Conservation (phyloP, 2,888 invertebrate species). For the Teleogryllus oceanicus region DNA sequence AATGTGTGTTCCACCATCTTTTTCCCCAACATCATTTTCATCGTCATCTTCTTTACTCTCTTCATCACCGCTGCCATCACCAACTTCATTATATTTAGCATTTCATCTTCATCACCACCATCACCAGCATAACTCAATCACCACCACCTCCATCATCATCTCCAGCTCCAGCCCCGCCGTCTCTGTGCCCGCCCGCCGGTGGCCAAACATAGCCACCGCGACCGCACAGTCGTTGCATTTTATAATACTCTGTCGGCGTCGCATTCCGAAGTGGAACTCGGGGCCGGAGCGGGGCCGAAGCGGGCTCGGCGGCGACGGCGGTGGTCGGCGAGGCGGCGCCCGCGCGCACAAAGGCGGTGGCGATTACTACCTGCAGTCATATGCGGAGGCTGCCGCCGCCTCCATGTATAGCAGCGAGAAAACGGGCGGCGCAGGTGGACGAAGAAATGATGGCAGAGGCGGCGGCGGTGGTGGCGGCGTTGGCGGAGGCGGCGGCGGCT, state of each 20-base stretch:
- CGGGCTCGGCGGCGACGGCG: background rate
- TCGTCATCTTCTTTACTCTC: no score
- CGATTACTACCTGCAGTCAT: background rate
- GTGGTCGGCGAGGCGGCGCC: constrained; percentile 3
- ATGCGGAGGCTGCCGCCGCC: background rate
- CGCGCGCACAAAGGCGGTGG: background rate
- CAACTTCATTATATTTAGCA: no score
- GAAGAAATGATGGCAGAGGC: background rate
- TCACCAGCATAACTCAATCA: no score
- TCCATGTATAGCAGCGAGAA: constrained; percentile 18
- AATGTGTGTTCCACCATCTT: no score
- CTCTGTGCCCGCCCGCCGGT: background rate
- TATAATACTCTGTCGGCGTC: background rate
- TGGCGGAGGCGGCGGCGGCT: background rate
- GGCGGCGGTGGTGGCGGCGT: background rate
- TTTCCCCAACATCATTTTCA: no score
- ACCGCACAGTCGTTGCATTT: background rate
- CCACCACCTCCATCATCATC: no score
- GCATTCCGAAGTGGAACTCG: background rate
- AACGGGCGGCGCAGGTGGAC: background rate
- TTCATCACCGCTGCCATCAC: no score
- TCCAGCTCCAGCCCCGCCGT: background rate
- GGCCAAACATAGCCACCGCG: background rate
- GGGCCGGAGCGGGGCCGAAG: background rate
- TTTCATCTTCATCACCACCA: no score